A percentile compares a stretch with the other conserved stretches of the same genome.
Evolutionary conservation across 2,113 vertebrate genomes (phyloP).

Genomic region (Solea senegalensis): DNA sequence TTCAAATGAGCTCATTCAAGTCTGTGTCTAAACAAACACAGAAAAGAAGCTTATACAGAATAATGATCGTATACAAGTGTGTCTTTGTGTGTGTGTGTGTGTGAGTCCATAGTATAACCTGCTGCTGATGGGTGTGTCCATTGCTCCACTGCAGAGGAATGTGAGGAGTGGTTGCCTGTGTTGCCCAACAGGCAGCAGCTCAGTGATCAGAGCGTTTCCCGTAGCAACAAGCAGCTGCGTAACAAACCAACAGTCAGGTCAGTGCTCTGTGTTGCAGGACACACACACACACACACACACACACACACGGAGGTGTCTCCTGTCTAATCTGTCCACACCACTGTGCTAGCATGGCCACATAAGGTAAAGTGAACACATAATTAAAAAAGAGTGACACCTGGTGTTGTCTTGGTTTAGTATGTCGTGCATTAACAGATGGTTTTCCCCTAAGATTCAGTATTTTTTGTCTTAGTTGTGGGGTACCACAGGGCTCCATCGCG

Average conservation of each 20-base stretch:
- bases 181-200: conserved; percentile 54
- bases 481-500: no score
- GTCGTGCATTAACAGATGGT: no score
- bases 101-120: conserved; percentile 15
- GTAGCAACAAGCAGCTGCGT: conserved; percentile 51
- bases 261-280: neutral
- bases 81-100: conserved; percentile 5
- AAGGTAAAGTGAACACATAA: no score
- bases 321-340: no score
- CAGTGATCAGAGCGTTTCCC: conserved; percentile 12
- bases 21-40: neutral
- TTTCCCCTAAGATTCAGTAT: no score
- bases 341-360: no score
- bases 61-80: neutral
- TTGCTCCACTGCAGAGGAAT: conserved; percentile 54
- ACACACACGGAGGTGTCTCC: no score
- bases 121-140: conserved; percentile 51
- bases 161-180: conserved; percentile 59
- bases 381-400: no score
- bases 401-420: no score
- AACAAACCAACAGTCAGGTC: conserved; percentile 35
- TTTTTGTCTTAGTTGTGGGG: no score
- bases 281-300: neutral
- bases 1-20: neutral
- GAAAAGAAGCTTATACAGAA: neutral